Conservation (phyloP, 2,888 invertebrate species). For the Teinopalpus imperialis region DNA sequence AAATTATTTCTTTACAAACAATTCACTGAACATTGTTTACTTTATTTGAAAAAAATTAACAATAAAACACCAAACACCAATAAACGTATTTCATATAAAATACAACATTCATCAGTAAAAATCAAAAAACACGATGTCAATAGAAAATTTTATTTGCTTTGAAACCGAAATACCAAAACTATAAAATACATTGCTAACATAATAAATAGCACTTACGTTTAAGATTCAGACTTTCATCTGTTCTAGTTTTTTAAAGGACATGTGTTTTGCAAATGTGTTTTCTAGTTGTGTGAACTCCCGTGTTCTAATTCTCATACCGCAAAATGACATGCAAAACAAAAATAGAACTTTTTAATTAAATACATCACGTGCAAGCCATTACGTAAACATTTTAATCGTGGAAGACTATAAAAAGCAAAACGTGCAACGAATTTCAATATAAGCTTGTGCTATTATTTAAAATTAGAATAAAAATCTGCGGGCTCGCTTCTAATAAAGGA, state of each 20-base stretch:
- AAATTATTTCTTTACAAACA: too few species aligned
- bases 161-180: too few species aligned
- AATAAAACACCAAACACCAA: too few species aligned
- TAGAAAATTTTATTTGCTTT: too few species aligned
- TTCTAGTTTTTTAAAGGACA: constrained; percentile 5
- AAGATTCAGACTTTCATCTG: too few species aligned
- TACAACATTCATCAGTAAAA: neutral
- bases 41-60: too few species aligned
- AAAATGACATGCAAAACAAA: neutral
- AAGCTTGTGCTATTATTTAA: constrained; percentile 35
- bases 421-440: constrained; percentile 54
- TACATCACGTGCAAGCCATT: constrained; percentile 45
- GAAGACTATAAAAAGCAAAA: constrained; percentile 51
- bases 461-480: constrained; percentile 50
- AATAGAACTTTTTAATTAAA: constrained; percentile 36
- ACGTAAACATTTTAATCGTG: constrained; percentile 45
- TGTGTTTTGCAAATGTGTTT: constrained; percentile 22
- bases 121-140: too few species aligned
- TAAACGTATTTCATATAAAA: too few species aligned
- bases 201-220: too few species aligned
- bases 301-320: constrained; percentile 10
- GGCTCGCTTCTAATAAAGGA: constrained; percentile 46
- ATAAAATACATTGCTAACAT: too few species aligned
- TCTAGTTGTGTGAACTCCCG: neutral
- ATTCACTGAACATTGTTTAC: too few species aligned